These are phyloP conservation scores for Charina bottae DNA, from an alignment of 2,113 vertebrate genomes.

Conservation along the genomic window DNA sequence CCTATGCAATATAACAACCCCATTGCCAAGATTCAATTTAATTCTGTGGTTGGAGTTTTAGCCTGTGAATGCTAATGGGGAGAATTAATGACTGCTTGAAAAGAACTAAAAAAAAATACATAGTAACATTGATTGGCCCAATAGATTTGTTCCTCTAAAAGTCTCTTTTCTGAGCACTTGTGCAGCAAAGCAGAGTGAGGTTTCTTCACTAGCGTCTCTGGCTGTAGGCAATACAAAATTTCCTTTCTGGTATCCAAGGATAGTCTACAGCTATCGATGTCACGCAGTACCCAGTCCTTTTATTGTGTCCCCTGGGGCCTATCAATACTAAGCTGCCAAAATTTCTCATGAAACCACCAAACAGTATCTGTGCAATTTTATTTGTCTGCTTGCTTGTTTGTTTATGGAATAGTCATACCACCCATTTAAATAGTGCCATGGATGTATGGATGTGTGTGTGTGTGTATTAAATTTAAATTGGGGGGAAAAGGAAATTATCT, in stretches of 20 bases:
- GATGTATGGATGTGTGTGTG: too few relatives aligned
- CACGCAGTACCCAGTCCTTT: background rate
- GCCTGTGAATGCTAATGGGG: background rate
- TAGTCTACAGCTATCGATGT: background rate
- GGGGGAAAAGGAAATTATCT: too few relatives aligned
- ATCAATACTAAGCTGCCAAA: background rate
- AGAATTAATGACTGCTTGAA: slow-evolving; percentile 20
- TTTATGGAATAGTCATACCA: too few relatives aligned
- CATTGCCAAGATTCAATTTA: slow-evolving; percentile 7
- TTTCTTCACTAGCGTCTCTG: background rate
- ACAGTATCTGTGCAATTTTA: background rate
- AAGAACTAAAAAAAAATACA: background rate
- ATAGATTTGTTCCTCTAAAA: background rate
- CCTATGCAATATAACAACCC: background rate
- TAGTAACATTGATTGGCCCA: background rate
- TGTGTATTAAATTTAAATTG: too few relatives aligned
- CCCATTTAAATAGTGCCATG: too few relatives aligned
- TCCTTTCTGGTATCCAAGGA: background rate
- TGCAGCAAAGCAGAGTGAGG: background rate
- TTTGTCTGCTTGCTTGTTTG: too few relatives aligned
- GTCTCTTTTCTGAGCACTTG: background rate
- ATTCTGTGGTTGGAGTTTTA: background rate
- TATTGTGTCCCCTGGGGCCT: background rate
- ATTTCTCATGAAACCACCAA: background rate
- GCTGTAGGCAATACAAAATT: background rate